phyloP scores from a whole-genome alignment of 2,113 vertebrate genomes.

The Protobothrops mucrosquamatus region DNA sequence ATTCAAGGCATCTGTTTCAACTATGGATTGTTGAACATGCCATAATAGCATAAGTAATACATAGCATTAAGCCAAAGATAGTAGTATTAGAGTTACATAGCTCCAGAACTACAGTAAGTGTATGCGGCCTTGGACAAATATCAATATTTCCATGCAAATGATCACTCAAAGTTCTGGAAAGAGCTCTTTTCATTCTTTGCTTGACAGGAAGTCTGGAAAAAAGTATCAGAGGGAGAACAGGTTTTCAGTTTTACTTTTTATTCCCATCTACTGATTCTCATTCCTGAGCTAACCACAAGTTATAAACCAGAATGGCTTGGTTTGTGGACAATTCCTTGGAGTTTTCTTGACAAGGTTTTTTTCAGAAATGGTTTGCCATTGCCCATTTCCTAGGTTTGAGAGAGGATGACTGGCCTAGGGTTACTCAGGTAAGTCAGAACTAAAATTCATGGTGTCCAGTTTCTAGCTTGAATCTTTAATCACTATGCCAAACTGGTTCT shows the following conservation, averaged over 20 bases:
- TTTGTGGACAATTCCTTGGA: neutral
- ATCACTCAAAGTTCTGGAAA: neutral
- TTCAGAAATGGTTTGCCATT: neutral
- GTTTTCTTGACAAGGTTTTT: neutral
- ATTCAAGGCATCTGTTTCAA: neutral
- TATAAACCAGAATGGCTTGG: neutral
- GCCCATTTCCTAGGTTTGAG: neutral
- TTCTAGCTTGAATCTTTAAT: neutral
- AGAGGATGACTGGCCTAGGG: neutral
- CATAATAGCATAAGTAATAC: neutral
- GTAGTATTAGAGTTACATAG: neutral
- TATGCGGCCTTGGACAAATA: neutral
- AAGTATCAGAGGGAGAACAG: neutral
- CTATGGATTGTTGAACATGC: neutral
- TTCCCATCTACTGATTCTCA: neutral
- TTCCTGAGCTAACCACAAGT: neutral
- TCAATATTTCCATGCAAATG: neutral
- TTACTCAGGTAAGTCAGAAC: neutral
- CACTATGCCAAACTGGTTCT: neutral
- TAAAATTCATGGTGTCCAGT: neutral
- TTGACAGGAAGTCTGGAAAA: neutral
- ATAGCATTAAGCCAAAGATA: neutral
- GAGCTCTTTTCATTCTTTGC: neutral
- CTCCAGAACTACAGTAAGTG: neutral
- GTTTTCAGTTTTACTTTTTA: neutral